Evolutionary conservation across 2,888 invertebrate species (phyloP).

Genomic region (Troides oblongomaculatus): DNA sequence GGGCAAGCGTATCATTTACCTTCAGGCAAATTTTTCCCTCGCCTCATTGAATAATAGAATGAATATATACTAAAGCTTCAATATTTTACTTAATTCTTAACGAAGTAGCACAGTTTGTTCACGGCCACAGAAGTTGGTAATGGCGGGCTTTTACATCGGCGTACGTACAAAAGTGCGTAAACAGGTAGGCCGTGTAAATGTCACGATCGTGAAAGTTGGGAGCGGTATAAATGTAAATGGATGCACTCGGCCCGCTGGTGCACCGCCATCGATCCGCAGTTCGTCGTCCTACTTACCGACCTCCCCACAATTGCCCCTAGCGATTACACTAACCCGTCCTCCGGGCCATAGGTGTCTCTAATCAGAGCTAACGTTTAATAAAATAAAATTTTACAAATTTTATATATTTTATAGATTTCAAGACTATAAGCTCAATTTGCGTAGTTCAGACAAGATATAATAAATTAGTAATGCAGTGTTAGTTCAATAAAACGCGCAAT

Average conservation of each 20-base stretch:
- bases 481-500: too few relatives aligned
- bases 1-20: too few relatives aligned
- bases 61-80: not conserved
- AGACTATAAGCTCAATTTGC: too few relatives aligned
- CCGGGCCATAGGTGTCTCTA: constrained; percentile 2
- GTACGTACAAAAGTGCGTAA: constrained; percentile 31
- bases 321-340: constrained; percentile 26
- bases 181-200: constrained; percentile 45
- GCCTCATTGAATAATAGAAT: too few relatives aligned
- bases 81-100: not conserved
- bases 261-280: constrained; percentile 74
- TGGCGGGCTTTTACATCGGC: not conserved
- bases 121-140: not conserved
- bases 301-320: constrained; percentile 61
- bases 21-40: too few relatives aligned
- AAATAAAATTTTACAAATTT: not conserved
- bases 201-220: constrained; percentile 73
- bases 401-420: not conserved
- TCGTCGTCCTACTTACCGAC: constrained; percentile 77
- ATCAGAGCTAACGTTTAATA: not conserved
- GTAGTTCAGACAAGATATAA: too few relatives aligned
- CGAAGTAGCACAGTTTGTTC: not conserved
- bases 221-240: constrained; percentile 64
- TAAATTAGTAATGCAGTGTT: too few relatives aligned
- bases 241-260: constrained; percentile 73